Base-by-base conservation (phyloP, 2,888 invertebrate species). In the Gastracanthus pulcherrimus region DNA sequence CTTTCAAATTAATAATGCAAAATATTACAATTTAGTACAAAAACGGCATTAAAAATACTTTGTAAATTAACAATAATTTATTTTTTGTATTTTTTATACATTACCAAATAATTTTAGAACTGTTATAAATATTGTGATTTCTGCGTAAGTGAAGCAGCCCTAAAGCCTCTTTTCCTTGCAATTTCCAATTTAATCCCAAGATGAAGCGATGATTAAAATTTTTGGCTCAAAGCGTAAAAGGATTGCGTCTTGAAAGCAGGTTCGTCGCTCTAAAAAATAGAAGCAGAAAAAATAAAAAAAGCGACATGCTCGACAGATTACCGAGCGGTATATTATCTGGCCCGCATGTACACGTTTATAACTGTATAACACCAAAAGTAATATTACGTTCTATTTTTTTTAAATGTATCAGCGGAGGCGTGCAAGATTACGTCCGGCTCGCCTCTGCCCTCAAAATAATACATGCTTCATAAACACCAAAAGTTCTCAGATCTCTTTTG, bases 401-500 rank as follows among this genome's bases (percentile, higher is more conserved):
- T 76, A n/a, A n/a, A 41, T 51, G 23, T 51, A n/a, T 62, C n/a
- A 70, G 36, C 29, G 9, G 51, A 76, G 76, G 48, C 23, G 48
- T 29, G 29, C 16, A 45, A 51, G 26, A 70, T 45, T 48, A 36
- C 26, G 16, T 36, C 13, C 6, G 0, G 23, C 48, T 19, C 29
- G 26, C 51, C 62, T 80, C 51, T 62, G 31, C 38, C 31, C 29
- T 34, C 26, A 38, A 70, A 45, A 55, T 51, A 55, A 69, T 34
- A 72, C 72, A 79, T 66, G 19, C 23, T 62, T 78, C 74, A 78
- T 58, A n/a, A 78, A 75, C 70, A 78, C 70, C 74, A 82, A 82
- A 78, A 75, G 64, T 70, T 80, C 80, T 75, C 75, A 78, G 77
- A 78, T 81, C 75, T 64, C 75, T 82, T 70, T 75, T 75, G 78